These are phyloP conservation scores for Drosophila paramelanica DNA, from an alignment of 2,888 invertebrate species.

Conservation along the genomic window DNA sequence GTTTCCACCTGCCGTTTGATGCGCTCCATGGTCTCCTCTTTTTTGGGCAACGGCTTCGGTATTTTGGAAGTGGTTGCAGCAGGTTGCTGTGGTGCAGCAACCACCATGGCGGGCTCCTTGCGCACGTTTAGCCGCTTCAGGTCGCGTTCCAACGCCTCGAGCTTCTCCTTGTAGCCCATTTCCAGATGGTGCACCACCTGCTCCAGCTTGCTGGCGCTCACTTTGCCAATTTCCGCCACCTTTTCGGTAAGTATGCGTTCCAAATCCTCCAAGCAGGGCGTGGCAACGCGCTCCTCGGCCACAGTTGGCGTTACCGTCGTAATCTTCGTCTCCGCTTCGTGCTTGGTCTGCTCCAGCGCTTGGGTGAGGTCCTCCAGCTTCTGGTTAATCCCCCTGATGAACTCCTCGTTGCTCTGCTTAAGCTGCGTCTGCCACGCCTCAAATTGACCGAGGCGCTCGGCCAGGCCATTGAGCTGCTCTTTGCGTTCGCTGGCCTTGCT, in stretches of 20 bases:
- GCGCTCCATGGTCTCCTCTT: conserved; percentile 47
- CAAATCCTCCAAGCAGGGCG: conserved; percentile 71
- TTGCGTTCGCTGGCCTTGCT: conserved; percentile 61
- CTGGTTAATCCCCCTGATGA: conserved; percentile 72
- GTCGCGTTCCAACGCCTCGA: conserved; percentile 73
- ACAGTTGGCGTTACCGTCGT: conserved; percentile 7
- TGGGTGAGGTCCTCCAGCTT: conserved; percentile 65
- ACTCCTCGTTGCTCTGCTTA: conserved; percentile 68
- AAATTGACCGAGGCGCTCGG: conserved; percentile 68
- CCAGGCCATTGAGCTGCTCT: conserved; percentile 64
- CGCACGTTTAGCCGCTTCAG: conserved; percentile 47
- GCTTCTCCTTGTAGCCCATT: conserved; percentile 73
- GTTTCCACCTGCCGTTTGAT: conserved; percentile 63
- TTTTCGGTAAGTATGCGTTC: conserved; percentile 76
- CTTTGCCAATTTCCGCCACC: conserved; percentile 75
- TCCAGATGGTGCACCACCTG: conserved; percentile 75
- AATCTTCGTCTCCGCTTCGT: conserved; percentile 8
- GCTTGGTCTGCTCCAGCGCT: conserved; percentile 61
- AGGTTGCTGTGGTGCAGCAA: not conserved
- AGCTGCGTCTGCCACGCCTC: conserved; percentile 74
- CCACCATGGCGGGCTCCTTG: conserved; percentile 7
- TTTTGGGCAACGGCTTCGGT: conserved; percentile 56
- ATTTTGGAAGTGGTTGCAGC: conserved; percentile 50
- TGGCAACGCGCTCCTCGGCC: conserved; percentile 42
- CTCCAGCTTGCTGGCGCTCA: conserved; percentile 72